Conservation (phyloP, 2,797 vertebrate genomes). For the Brachymystax lenok region DNA sequence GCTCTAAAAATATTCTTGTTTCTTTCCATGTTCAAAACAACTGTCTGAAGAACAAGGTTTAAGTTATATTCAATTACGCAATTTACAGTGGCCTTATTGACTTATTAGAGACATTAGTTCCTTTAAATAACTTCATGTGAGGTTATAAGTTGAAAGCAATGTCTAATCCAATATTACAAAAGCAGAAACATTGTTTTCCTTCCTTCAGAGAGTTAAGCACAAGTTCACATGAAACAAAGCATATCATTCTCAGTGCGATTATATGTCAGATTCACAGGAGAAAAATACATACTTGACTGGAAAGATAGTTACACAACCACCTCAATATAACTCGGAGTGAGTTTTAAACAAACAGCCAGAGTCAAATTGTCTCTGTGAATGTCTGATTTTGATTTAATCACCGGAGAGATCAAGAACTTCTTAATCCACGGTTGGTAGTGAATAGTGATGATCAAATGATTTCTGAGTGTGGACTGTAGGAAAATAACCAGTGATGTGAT, state of each 20-base stretch:
- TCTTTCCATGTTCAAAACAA: constrained; percentile 12
- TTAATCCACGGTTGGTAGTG: not conserved
- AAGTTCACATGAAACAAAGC: constrained; percentile 4
- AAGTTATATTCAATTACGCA: not conserved
- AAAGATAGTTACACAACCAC: constrained; percentile 19
- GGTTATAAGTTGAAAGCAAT: not conserved
- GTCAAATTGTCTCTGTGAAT: constrained; percentile 31
- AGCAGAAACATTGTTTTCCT: constrained; percentile 5
- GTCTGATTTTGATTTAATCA: not conserved
- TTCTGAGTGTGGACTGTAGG: not conserved
- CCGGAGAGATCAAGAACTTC: not conserved
- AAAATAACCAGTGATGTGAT: constrained; percentile 14
- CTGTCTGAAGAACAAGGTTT: not conserved
- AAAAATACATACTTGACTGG: constrained; percentile 2
- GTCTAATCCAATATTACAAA: not conserved
- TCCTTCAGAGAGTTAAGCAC: not conserved
- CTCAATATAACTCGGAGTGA: constrained; percentile 31
- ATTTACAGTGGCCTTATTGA: not conserved
- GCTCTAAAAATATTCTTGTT: constrained; percentile 8
- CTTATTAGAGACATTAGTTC: not conserved
- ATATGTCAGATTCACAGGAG: constrained; percentile 34
- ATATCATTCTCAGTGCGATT: not conserved
- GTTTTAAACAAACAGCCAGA: constrained; percentile 16
- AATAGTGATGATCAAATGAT: not conserved
- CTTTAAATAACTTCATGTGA: constrained; percentile 18